Evolutionary conservation across 1,140 invertebrate species (phyloP).

Genomic region (Pseudomyrmex gracilis): DNA sequence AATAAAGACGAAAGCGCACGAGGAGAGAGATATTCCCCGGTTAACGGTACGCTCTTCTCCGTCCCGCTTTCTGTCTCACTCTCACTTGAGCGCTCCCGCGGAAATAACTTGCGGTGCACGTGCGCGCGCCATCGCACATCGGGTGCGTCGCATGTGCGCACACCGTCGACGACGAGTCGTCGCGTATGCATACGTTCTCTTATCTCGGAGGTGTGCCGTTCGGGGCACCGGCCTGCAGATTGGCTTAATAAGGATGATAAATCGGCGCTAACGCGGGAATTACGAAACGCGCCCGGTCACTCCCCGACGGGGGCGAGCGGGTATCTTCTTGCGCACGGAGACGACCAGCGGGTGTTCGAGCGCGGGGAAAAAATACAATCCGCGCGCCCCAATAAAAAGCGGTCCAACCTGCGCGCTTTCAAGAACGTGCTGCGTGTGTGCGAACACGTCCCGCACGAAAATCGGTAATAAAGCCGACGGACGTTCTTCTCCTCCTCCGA

Average conservation of each 20-base stretch:
- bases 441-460: constrained; percentile 58
- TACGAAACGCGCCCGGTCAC: constrained; percentile 60
- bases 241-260: constrained; percentile 76
- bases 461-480: constrained; percentile 73
- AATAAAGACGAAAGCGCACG: constrained; percentile 71
- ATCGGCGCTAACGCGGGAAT: constrained; percentile 73
- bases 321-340: constrained; percentile 71
- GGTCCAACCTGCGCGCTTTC: constrained; percentile 19
- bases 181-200: constrained; percentile 42
- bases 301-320: constrained; percentile 19
- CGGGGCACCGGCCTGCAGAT: constrained; percentile 59
- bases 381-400: constrained; percentile 68
- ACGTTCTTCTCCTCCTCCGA: constrained; percentile 72
- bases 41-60: constrained; percentile 43
- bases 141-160: not conserved
- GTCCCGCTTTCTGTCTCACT: not conserved
- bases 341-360: constrained; percentile 75
- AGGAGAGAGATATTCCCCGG: not conserved
- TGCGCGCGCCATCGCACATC: not conserved
- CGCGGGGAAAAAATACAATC: constrained; percentile 65
- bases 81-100: not conserved
- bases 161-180: not conserved
- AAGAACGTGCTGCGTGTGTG: not conserved
- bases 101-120: not conserved
- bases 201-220: constrained; percentile 54